Base-by-base conservation (phyloP, 2,888 invertebrate species). In the Callinectes sapidus region DNA sequence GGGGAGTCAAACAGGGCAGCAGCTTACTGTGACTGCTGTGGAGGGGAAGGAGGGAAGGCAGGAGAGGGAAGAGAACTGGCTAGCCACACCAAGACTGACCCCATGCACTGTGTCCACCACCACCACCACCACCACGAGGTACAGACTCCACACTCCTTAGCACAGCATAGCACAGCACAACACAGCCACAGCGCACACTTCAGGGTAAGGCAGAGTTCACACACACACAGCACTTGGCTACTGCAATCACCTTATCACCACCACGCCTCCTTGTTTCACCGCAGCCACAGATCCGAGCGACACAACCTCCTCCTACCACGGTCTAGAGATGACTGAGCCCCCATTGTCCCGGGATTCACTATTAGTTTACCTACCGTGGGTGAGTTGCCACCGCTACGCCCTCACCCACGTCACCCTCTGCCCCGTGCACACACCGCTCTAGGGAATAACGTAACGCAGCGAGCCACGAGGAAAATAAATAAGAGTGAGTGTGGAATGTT, bases 321-420 rank as follows among this genome's bases (percentile, higher is more conserved):
- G 14, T 81, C 81, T 35, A 81, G 81, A 16, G 81, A 81, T 81
- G 81, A 81, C 81, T 81, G 81, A 81, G 81, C 81, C 81, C 81
- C 81, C 81, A 81, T 81, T 81, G 81, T 81, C 81, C 81, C 81
- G 81, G 81, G 81, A 81, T 81, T 81, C 81, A 81, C 81, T 35
- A 81, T 81, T 81, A 81, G 81, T 81, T 81, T 81, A 81, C 81
- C 81, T 81, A 81, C 81, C 81, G 81, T 81, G 35, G 35, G 81
- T 35, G 81, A 35, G 81, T 81, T 81, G 81, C 81, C 81, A 81
- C 13, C 61, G 13, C n/a, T 81, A 13, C 81, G 1, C 35, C 81
- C 32, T 81, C 81, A 81, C 81, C 32, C 32, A 81, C 32, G 81
- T 81, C 81, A 81, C 32, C 81, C 81, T 16, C 81, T 16, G 16